Conservation (phyloP, 2,888 invertebrate species). For the Lasius fuliginosus region DNA sequence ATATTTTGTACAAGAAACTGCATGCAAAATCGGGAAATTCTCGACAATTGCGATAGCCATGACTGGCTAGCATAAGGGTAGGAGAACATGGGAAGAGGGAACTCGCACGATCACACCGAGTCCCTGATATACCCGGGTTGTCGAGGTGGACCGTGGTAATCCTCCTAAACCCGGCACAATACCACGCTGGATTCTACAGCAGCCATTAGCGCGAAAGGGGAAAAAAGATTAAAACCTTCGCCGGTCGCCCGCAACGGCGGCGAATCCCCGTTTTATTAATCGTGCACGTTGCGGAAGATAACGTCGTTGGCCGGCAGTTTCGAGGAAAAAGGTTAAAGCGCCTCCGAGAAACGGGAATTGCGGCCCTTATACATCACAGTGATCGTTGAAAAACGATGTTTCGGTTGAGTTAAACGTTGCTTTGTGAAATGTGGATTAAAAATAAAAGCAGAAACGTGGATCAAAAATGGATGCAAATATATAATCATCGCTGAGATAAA, state of each 20-base stretch:
- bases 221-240: constrained; percentile 70
- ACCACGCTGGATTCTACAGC: constrained; percentile 66
- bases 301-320: constrained; percentile 59
- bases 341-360: constrained; percentile 31
- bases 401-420: constrained; percentile 10
- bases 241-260: constrained; percentile 59
- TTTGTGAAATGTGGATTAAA: neutral
- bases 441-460: neutral
- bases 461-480: neutral
- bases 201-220: constrained; percentile 67
- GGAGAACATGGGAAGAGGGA: constrained; percentile 4
- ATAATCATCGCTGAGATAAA: neutral
- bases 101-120: constrained; percentile 50
- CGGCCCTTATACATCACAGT: constrained; percentile 34
- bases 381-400: constrained; percentile 30
- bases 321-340: constrained; percentile 50
- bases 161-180: constrained; percentile 70
- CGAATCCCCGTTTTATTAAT: constrained; percentile 68
- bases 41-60: constrained; percentile 50
- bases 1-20: constrained; percentile 36
- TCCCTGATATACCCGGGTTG: constrained; percentile 67
- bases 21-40: constrained; percentile 48
- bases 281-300: constrained; percentile 64
- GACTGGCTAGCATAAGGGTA: constrained; percentile 23
- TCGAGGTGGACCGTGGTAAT: constrained; percentile 70